These are phyloP conservation scores for Bothrops jararaca DNA, from an alignment of 2,113 vertebrate species.

Conservation along the genomic window DNA sequence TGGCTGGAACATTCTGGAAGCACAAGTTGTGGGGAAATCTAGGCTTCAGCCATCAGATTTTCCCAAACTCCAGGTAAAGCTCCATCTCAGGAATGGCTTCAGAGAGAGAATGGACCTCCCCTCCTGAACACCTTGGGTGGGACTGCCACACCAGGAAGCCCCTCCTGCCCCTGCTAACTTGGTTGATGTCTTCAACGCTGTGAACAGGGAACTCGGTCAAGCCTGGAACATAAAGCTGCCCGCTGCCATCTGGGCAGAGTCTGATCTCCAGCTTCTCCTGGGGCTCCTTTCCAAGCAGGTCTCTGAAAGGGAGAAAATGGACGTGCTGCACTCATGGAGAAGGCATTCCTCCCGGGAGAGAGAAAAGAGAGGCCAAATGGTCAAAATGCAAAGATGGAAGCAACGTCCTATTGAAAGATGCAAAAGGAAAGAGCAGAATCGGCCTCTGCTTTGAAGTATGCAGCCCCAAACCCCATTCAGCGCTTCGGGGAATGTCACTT, in stretches of 20 bases:
- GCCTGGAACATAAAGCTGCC: constrained; percentile 91
- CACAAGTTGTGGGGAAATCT: background rate
- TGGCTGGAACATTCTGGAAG: background rate
- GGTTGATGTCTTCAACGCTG: constrained; percentile 90
- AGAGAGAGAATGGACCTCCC: background rate
- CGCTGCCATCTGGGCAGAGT: constrained; percentile 89
- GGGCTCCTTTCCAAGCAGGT: constrained; percentile 84
- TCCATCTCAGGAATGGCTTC: background rate
- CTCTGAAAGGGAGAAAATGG: constrained; percentile 64
- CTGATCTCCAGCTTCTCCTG: constrained; percentile 93
- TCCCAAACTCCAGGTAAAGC: background rate
- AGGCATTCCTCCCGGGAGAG: background rate
- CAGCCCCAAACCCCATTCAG: background rate
- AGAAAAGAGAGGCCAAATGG: too few species aligned
- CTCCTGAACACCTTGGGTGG: background rate
- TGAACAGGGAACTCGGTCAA: constrained; percentile 84
- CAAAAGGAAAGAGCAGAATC: background rate
- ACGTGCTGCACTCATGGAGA: background rate
- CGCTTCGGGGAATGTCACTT: background rate
- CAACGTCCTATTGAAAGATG: background rate
- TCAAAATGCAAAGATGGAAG: background rate
- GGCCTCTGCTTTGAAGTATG: background rate
- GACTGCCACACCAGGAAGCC: background rate
- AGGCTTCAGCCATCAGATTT: too few species aligned
- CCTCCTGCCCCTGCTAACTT: constrained; percentile 63